Conservation (phyloP, 2,797 vertebrate genomes). For the Manis javanica region DNA sequence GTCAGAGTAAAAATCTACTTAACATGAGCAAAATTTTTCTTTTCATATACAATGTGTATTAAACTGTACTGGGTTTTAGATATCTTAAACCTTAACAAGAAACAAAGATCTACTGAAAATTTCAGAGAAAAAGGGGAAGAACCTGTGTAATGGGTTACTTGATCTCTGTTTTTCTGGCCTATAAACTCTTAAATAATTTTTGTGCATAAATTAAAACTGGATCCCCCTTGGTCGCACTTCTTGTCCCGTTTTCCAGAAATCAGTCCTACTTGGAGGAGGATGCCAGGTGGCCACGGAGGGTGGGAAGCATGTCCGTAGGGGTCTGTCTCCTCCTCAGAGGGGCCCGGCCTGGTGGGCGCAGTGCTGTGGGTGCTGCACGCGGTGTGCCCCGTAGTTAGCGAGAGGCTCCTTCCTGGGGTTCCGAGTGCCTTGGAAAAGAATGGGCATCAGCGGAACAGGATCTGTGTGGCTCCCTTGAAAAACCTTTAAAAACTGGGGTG, state of each 20-base stretch:
- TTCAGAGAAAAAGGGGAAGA: neutral
- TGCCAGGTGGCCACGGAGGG: rapidly evolving
- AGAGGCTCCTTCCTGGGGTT: no score
- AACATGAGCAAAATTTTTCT: neutral
- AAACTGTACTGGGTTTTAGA: neutral
- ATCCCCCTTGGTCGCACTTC: neutral
- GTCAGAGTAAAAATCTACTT: neutral
- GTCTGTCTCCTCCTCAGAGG: no score
- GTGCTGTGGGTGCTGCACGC: no score
- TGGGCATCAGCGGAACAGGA: no score
- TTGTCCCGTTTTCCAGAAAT: neutral
- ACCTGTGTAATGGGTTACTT: neutral
- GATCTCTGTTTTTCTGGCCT: neutral
- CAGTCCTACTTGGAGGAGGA: no score
- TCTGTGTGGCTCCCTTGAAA: no score
- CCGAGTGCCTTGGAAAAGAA: no score
- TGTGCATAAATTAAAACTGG: neutral
- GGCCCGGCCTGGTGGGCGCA: no score
- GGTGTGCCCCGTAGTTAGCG: no score
- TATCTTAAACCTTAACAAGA: neutral
- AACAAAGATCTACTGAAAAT: neutral
- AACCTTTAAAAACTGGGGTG: no score
- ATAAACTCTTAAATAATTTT: neutral
- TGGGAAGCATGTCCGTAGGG: no score
- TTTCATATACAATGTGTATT: neutral